Conservation (phyloP, 2,888 invertebrate genomes). For the Craniophora ligustri region DNA sequence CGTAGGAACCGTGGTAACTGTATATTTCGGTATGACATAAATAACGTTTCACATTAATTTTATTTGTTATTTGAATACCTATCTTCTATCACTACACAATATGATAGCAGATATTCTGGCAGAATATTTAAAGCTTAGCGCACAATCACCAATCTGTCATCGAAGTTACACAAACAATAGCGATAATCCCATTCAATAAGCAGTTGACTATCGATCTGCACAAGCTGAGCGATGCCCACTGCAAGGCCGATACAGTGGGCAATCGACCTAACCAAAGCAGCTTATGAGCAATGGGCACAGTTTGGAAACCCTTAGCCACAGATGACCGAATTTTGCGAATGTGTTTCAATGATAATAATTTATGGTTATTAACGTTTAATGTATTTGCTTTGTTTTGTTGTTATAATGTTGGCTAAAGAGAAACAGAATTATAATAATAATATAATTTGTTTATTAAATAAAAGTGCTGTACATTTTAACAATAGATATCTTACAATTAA, state of each 20-base stretch:
- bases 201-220: constrained; percentile 42
- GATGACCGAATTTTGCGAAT: constrained; percentile 28
- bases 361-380: neutral
- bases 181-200: constrained; percentile 51
- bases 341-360: neutral
- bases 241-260: constrained; percentile 63
- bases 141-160: constrained; percentile 37
- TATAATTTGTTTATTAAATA: no score
- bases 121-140: constrained; percentile 27
- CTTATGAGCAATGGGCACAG: constrained; percentile 61
- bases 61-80: no score
- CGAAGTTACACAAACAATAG: constrained; percentile 48
- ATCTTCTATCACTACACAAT: no score
- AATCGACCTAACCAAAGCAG: constrained; percentile 73
- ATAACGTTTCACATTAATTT: no score
- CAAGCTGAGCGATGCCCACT: constrained; percentile 47
- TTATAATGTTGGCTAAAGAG: no score
- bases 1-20: no score
- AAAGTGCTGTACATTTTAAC: no score
- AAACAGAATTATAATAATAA: no score
- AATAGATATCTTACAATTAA: no score
- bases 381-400: neutral
- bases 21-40: no score
- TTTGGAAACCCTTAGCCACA: constrained; percentile 26
- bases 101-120: constrained; percentile 6